Evolutionary conservation across 2,888 invertebrate species (phyloP).

Genomic region (Hyalella azteca): DNA sequence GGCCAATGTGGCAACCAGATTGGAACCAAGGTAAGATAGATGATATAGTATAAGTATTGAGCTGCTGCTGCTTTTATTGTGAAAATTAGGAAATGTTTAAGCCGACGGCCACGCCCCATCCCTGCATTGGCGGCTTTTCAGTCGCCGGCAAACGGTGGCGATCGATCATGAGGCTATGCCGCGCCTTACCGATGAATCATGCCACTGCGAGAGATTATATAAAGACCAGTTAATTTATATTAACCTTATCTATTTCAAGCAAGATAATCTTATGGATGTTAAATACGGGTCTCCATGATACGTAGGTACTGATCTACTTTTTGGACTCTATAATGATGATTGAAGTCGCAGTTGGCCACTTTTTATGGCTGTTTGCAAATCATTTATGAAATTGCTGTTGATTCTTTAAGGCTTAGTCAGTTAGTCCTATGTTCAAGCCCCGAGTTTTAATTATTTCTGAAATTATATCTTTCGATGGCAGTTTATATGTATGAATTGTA

Average conservation of each 20-base stretch:
- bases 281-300: no score
- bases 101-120: conserved; percentile 26
- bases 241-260: no score
- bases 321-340: not conserved
- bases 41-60: not conserved
- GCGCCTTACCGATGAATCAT: no score
- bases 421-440: no score
- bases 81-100: not conserved
- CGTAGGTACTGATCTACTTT: not conserved
- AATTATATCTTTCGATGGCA: no score
- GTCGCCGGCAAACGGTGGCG: not conserved
- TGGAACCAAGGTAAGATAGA: conserved; percentile 67
- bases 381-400: not conserved
- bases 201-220: no score
- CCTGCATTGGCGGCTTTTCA: not conserved
- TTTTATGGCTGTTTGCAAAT: not conserved
- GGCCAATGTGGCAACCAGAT: conserved; percentile 73
- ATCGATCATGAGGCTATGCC: not conserved
- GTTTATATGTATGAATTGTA: no score
- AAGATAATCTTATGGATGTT: no score
- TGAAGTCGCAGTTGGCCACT: not conserved
- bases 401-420: no score
- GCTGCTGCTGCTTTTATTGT: not conserved
- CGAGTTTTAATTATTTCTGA: no score
- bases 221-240: no score